Conservation (phyloP, 2,797 vertebrate species). For the Lagocephalus sceleratus region DNA sequence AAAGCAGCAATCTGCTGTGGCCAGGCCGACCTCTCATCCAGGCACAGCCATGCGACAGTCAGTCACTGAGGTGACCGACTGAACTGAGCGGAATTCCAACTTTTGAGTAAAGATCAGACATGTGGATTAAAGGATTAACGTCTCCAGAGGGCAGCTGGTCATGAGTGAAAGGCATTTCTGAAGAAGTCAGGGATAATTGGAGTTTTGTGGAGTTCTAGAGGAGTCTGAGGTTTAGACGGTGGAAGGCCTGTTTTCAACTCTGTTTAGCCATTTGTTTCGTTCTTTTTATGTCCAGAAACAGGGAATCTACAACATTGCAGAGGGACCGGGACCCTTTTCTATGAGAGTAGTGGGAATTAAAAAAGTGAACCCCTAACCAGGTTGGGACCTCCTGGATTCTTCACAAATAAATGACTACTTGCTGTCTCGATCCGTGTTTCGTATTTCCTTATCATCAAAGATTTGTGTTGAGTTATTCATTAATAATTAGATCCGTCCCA, state of each 20-base stretch:
- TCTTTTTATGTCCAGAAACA: slow-evolving; percentile 21
- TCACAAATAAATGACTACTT: neutral
- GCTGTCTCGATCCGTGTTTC: neutral
- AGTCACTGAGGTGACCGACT: slow-evolving; percentile 22
- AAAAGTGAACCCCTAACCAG: slow-evolving; percentile 29
- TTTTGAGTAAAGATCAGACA: slow-evolving; percentile 26
- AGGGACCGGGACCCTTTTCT: slow-evolving; percentile 33
- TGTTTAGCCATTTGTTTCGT: slow-evolving; percentile 11
- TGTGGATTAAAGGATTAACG: slow-evolving; percentile 61
- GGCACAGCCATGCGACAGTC: slow-evolving; percentile 10
- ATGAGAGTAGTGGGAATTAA: slow-evolving; percentile 51
- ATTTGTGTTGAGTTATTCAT: slow-evolving; percentile 14
- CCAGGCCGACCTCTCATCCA: neutral
- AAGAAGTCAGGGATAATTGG: slow-evolving; percentile 17
- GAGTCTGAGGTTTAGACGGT: neutral
- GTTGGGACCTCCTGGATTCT: neutral
- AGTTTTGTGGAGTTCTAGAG: neutral
- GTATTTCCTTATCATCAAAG: neutral
- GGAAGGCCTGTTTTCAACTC: slow-evolving; percentile 6
- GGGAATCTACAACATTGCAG: slow-evolving; percentile 39
- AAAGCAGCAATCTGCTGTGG: slow-evolving; percentile 6
- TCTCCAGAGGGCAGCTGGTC: slow-evolving; percentile 16
- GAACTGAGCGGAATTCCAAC: slow-evolving; percentile 5
- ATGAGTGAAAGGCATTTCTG: slow-evolving; percentile 29
- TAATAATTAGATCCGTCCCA: slow-evolving; percentile 35